A percentile compares a stretch with the other conserved stretches of the same genome.
phyloP scores from a whole-genome alignment of 2,888 invertebrate genomes.

The Strigamia transsilvanica region DNA sequence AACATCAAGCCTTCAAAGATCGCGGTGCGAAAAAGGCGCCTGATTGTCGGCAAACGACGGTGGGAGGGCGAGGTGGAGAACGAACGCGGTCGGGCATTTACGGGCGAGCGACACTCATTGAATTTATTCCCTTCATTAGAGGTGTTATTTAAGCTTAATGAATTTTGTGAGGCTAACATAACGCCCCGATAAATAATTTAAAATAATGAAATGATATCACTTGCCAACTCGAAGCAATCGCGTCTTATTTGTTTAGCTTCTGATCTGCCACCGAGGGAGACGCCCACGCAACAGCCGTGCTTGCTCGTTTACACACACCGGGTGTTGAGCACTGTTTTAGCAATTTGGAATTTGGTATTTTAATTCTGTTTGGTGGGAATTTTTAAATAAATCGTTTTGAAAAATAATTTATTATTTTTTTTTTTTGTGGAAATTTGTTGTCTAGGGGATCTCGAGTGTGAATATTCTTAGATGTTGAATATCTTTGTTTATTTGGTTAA shows the following conservation, averaged over 20 bases:
- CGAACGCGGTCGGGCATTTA: background rate
- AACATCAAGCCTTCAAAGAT: conserved; percentile 54
- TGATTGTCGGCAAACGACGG: conserved; percentile 50
- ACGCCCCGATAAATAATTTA: conserved; percentile 60
- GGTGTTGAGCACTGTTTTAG: too few relatives aligned
- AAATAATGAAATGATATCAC: conserved; percentile 61
- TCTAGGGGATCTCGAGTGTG: too few relatives aligned
- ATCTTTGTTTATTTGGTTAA: too few relatives aligned
- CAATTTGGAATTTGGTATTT: background rate
- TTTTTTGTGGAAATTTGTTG: too few relatives aligned
- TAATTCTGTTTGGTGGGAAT: too few relatives aligned
- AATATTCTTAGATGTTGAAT: too few relatives aligned
- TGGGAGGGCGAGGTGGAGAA: conserved; percentile 21
- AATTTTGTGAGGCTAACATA: conserved; percentile 58
- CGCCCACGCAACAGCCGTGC: background rate
- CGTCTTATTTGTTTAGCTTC: conserved; percentile 54
- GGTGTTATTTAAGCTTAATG: conserved; percentile 60
- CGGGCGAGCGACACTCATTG: conserved; percentile 59
- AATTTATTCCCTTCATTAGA: conserved; percentile 61
- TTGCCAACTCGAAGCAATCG: conserved; percentile 57
- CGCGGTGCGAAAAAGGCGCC: conserved; percentile 48
- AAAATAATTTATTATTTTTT: too few relatives aligned
- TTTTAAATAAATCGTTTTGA: too few relatives aligned
- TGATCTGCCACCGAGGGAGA: conserved; percentile 34
- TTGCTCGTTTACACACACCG: background rate